These are phyloP conservation scores for Heliangelus exortis DNA, from an alignment of 2,797 vertebrate species.

Conservation along the genomic window DNA sequence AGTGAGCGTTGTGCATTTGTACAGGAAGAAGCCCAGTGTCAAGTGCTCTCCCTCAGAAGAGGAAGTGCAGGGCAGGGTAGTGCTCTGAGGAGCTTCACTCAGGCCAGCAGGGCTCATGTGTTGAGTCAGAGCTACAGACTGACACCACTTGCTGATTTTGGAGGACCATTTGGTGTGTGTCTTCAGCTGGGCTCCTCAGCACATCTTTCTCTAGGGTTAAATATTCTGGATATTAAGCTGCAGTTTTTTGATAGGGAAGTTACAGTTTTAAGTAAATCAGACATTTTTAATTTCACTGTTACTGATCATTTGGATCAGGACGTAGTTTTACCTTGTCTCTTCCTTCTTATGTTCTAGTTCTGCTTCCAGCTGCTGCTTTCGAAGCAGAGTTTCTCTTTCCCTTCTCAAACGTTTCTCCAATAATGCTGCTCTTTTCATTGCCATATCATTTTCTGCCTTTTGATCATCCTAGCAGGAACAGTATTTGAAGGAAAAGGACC, in stretches of 20 bases:
- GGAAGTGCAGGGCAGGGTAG: background rate
- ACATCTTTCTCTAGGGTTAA: background rate
- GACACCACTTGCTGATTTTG: background rate
- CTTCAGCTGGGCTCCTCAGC: background rate
- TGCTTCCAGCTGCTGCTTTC: conserved; percentile 90
- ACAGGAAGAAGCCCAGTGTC: background rate
- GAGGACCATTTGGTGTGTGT: background rate
- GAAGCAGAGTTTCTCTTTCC: conserved; percentile 92
- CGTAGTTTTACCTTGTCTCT: conserved; percentile 86
- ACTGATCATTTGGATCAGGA: background rate
- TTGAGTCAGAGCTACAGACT: background rate
- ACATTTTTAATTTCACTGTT: background rate
- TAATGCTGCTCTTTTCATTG: conserved; percentile 91
- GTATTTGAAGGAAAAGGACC: conserved; percentile 27
- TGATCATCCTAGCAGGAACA: conserved; percentile 87
- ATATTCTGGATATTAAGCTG: background rate
- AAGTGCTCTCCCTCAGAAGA: background rate
- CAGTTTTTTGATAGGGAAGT: background rate
- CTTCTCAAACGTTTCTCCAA: conserved; percentile 94
- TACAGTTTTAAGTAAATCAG: background rate
- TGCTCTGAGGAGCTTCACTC: background rate
- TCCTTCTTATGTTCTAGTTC: conserved; percentile 95
- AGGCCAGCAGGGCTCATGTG: background rate
- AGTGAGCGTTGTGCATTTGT: background rate
- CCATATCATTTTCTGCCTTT: conserved; percentile 94